These are phyloP conservation scores for Enhydra lutris DNA, from an alignment of 2,113 vertebrate genomes.

Conservation along the genomic window DNA sequence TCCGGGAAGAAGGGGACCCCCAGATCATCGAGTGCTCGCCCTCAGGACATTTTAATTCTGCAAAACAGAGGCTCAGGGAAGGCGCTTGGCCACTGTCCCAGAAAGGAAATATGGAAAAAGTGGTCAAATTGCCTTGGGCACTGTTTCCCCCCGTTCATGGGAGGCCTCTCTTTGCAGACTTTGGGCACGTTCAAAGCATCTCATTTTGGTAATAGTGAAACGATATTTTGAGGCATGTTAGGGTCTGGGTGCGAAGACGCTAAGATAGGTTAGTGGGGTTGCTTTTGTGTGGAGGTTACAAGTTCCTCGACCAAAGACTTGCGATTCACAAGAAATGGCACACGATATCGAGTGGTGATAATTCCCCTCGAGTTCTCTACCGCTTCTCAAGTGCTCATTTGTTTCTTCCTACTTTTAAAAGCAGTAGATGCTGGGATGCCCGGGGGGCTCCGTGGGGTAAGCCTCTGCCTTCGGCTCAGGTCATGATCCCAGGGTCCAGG, in stretches of 20 bases:
- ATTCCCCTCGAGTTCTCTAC: neutral
- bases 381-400: neutral
- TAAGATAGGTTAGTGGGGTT: neutral
- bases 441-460: neutral
- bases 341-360: neutral
- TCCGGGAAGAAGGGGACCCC: no score
- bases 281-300: neutral
- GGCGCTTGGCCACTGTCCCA: neutral
- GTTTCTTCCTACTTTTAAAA: neutral
- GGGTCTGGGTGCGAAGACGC: neutral
- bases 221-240: neutral
- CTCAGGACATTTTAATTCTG: no score
- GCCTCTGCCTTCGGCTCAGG: neutral
- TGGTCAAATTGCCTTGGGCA: accelerated
- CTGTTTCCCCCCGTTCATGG: accelerated
- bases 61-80: neutral
- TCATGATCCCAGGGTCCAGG: neutral
- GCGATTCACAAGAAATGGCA: neutral
- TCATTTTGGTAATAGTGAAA: neutral
- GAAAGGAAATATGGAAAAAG: accelerated
- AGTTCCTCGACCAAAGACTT: neutral
- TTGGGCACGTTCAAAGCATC: accelerated
- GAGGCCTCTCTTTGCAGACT: neutral
- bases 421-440: neutral
- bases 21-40: accelerated